Conservation (phyloP, 2,797 vertebrate genomes). For the Ciconia nigra region DNA sequence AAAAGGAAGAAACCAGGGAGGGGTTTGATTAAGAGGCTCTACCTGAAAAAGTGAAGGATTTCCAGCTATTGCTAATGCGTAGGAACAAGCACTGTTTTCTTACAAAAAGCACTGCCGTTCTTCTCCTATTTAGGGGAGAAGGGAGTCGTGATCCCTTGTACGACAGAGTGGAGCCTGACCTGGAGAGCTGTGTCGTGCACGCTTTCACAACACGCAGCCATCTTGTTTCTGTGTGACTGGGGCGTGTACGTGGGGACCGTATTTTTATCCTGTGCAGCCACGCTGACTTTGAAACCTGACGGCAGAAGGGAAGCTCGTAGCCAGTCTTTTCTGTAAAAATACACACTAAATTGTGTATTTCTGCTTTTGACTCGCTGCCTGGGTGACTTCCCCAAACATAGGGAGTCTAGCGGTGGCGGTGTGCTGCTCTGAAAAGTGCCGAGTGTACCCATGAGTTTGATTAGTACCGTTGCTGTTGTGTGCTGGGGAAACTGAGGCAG, state of each 20-base stretch:
- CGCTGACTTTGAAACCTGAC: neutral
- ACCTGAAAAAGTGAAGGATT: neutral
- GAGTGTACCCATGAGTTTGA: neutral
- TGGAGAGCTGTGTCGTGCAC: neutral
- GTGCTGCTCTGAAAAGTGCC: neutral
- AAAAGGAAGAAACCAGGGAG: neutral
- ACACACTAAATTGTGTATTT: accelerated
- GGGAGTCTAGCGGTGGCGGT: neutral
- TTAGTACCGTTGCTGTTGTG: neutral
- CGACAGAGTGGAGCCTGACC: neutral
- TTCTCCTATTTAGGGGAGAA: neutral
- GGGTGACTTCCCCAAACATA: neutral
- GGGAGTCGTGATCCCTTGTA: neutral
- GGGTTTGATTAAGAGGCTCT: neutral
- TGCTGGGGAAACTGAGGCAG: neutral
- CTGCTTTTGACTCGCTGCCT: neutral
- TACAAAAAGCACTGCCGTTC: neutral
- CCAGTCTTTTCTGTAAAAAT: neutral
- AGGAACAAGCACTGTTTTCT: neutral
- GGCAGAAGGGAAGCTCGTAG: neutral
- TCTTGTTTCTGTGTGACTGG: neutral
- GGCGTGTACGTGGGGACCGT: too few relatives aligned
- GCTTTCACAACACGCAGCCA: accelerated
- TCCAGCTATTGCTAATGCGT: too few relatives aligned
- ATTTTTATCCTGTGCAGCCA: neutral